Percentiles rank a stretch among this genome's conserved stretches.
Evolutionary conservation across 2,797 vertebrate genomes (phyloP).

Genomic region (Synanceia verrucosa): DNA sequence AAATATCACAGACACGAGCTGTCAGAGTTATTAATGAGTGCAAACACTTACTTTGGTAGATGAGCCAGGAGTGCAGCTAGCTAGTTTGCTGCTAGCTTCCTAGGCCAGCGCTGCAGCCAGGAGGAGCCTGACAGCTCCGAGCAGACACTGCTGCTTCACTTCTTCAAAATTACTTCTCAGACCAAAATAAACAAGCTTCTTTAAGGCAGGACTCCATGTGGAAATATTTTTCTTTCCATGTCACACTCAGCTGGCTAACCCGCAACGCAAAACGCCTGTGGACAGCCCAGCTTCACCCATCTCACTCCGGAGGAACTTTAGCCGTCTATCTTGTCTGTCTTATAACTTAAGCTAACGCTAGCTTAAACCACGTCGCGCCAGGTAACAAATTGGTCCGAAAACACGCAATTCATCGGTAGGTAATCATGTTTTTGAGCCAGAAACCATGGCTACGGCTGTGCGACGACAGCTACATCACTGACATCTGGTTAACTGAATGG

Average conservation of each 20-base stretch:
- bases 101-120: conserved; percentile 64
- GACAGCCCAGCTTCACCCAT: conserved; percentile 45
- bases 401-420: background rate
- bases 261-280: conserved; percentile 18
- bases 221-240: conserved; percentile 13
- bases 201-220: background rate
- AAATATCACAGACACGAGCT: background rate
- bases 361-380: conserved; percentile 14
- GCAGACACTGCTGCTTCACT: conserved; percentile 4
- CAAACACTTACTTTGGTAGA: conserved; percentile 62
- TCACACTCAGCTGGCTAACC: conserved; percentile 15
- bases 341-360: conserved; percentile 47
- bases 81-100: conserved; percentile 50
- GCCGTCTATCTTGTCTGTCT: conserved; percentile 56
- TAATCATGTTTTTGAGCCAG: background rate
- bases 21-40: background rate
- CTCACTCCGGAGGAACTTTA: conserved; percentile 64
- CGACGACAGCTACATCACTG: conserved; percentile 28
- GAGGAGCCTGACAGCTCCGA: conserved; percentile 43
- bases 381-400: background rate
- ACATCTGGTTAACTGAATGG: conserved; percentile 19
- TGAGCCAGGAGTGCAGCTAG: conserved; percentile 51
- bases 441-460: background rate
- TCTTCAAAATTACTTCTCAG: background rate
- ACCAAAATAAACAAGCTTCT: background rate